phyloP scores from a whole-genome alignment of 1,140 invertebrate species.

The Hestina assimilis region DNA sequence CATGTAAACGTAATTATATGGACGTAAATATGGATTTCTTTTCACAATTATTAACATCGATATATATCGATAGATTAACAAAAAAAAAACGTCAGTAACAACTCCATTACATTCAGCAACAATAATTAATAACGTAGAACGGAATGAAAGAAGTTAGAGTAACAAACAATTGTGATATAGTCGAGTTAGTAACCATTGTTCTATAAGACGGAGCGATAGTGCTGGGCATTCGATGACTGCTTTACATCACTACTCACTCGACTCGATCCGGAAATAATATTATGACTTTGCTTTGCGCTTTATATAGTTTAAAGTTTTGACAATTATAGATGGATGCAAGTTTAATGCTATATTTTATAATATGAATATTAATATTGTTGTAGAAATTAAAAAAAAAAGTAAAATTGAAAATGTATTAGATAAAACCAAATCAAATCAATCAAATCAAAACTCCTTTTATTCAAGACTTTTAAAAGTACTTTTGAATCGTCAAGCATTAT shows the following conservation, averaged over 20 bases:
- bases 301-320: neutral
- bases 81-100: conserved; percentile 2
- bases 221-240: conserved; percentile 17
- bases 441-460: no score
- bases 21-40: neutral
- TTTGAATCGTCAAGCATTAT: no score
- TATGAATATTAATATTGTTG: no score
- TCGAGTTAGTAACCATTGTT: conserved; percentile 35
- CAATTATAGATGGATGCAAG: no score
- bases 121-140: conserved; percentile 37
- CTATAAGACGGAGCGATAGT: conserved; percentile 26
- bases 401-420: no score
- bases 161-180: conserved; percentile 35
- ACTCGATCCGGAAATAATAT: no score
- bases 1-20: no score
- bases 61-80: neutral
- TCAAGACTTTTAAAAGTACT: no score
- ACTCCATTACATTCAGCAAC: conserved; percentile 29
- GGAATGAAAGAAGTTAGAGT: conserved; percentile 35
- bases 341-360: no score
- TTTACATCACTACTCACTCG: conserved; percentile 2
- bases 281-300: no score
- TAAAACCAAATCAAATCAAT: no score
- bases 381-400: no score
- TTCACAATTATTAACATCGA: neutral